Conservation (phyloP, 2,888 invertebrate genomes). For the Ptilodon capucinus region DNA sequence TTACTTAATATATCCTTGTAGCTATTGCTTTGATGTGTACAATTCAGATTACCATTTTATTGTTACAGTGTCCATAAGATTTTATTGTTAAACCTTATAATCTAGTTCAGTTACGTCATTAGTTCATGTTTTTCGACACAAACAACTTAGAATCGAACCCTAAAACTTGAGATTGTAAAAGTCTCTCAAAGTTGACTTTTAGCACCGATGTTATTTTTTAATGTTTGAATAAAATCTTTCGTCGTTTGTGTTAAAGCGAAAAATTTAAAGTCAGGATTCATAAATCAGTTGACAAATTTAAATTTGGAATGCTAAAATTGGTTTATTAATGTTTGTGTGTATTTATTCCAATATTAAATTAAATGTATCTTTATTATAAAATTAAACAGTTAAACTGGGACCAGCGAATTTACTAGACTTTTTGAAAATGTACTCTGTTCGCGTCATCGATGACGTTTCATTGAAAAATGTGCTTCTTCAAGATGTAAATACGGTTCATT, state of each 20-base stretch:
- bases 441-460: too few relatives aligned
- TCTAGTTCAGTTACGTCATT: constrained; percentile 1
- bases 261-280: constrained; percentile 14
- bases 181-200: constrained; percentile 9
- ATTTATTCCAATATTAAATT: not conserved
- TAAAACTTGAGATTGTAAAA: constrained; percentile 2
- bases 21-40: constrained; percentile 2
- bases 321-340: constrained; percentile 16
- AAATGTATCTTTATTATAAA: constrained; percentile 13
- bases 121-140: not conserved
- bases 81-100: constrained; percentile 3
- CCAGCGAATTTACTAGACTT: not conserved
- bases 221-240: not conserved
- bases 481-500: too few relatives aligned
- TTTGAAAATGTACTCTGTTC: too few relatives aligned
- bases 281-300: constrained; percentile 24
- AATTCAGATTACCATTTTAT: not conserved
- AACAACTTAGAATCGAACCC: not conserved
- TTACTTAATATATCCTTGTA: not conserved
- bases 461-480: too few relatives aligned
- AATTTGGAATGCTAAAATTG: constrained; percentile 21
- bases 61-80: not conserved
- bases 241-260: constrained; percentile 13
- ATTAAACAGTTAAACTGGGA: constrained; percentile 2
- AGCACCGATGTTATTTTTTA: constrained; percentile 4